These are phyloP conservation scores for Aphodius sticticus DNA, from an alignment of 2,888 invertebrate species.

Conservation along the genomic window DNA sequence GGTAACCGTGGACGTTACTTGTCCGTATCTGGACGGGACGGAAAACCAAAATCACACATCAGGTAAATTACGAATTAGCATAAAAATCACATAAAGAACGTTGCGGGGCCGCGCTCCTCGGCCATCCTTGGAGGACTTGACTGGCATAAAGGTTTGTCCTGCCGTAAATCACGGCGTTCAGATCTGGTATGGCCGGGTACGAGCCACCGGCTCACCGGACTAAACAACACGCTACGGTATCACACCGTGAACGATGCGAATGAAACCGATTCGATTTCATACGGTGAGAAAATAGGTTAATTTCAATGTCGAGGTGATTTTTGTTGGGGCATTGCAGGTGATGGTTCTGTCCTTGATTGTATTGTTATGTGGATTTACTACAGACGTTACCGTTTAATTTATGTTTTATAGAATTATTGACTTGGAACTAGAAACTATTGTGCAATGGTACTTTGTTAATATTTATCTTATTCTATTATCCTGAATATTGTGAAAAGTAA, in stretches of 20 bases:
- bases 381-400: too few species aligned
- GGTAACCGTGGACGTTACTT: conserved; percentile 6
- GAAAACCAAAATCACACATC: conserved; percentile 47
- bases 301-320: neutral
- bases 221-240: conserved; percentile 34
- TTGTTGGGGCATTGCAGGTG: neutral
- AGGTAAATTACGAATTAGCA: conserved; percentile 58
- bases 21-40: neutral
- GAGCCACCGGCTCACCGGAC: conserved; percentile 36
- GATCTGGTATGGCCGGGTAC: conserved; percentile 40
- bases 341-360: neutral
- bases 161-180: conserved; percentile 57
- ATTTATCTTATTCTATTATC: too few species aligned
- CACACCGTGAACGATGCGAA: conserved; percentile 30
- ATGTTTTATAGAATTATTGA: too few species aligned
- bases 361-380: too few species aligned
- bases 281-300: conserved; percentile 4
- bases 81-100: conserved; percentile 61
- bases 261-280: conserved; percentile 14
- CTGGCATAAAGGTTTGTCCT: conserved; percentile 59
- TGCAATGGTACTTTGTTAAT: too few species aligned
- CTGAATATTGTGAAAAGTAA: too few species aligned
- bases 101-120: conserved; percentile 27
- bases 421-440: too few species aligned
- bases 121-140: conserved; percentile 56